phyloP scores from a whole-genome alignment of 2,797 vertebrate genomes.

The Rhincodon typus region DNA sequence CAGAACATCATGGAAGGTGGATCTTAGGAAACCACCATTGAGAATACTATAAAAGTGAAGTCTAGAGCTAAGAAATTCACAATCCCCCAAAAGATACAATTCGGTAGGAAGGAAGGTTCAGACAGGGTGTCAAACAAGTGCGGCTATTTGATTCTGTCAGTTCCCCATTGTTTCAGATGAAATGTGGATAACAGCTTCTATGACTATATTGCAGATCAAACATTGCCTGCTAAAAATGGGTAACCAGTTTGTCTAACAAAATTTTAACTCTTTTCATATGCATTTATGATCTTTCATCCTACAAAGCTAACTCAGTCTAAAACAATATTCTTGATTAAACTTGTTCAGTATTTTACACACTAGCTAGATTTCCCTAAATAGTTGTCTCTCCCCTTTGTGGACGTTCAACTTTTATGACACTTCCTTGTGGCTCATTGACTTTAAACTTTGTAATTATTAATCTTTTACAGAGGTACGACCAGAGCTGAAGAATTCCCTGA shows the following conservation, averaged over 20 bases:
- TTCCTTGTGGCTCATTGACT: neutral
- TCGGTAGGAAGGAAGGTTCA: neutral
- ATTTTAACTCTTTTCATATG: neutral
- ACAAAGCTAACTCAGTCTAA: neutral
- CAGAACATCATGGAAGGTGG: neutral
- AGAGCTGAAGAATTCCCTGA: neutral
- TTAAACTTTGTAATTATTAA: neutral
- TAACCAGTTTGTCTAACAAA: neutral
- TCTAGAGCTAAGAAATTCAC: neutral
- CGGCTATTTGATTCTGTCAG: neutral
- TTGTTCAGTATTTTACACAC: neutral
- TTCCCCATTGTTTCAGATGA: neutral
- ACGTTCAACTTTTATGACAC: neutral
- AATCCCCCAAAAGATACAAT: neutral
- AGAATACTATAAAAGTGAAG: neutral
- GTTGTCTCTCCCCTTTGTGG: neutral
- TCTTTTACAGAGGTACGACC: neutral
- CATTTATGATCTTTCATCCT: neutral
- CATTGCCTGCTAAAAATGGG: neutral
- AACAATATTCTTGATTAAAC: neutral
- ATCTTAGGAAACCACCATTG: neutral
- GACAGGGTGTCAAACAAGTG: neutral
- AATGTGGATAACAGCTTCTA: neutral
- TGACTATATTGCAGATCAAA: neutral
- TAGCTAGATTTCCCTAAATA: neutral